Evolutionary conservation across 1,140 invertebrate genomes (phyloP), one percentile per base, ranked within the genome.

Genomic region (Latrodectus geometricus): DNA sequence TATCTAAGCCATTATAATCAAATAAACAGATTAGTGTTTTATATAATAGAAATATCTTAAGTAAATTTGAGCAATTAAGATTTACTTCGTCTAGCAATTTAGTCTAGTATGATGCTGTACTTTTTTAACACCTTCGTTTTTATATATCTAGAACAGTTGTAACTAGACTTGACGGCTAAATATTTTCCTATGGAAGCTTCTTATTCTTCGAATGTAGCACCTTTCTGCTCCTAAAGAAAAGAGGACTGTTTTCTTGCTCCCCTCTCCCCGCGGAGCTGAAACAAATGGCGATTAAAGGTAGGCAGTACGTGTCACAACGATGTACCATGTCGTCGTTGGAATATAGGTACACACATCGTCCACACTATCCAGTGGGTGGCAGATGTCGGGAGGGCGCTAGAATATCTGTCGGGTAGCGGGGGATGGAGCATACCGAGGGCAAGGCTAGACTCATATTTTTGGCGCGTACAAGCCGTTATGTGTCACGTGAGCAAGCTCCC

Each of bases 401-500:
- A 35, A 50, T 61, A 23, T 21, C 8, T 76, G 74, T 56, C 54
- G n/a, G 21, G 23, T n/a, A n/a, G 17, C 9, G 21, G 23, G 52
- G 66, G 14, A 61, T 9, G 68, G n/a, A 52, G 7, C 48, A 50
- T 12, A 23, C 35, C 9, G 78, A 23, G 65, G 54, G 79, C 52
- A 61, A 35, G 12, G 23, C 80, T 35, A 76, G 72, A 54, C 72
- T 73, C 82, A 69, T 84, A 84, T 84, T 84, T 84, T 76, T 84
- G 82, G 82, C 82, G 82, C 82, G 50, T 75, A 84, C 82, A 84
- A 84, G 82, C 65, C 23, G 82, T 84, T 84, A 76, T 20, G 73
- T 84, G 82, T 84, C 82, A 84, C 72, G 20, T 49, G 15, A 23
- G 50, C n/a, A 61, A 56, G 35, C 56, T 76, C 82, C 82, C 72